These are phyloP conservation scores for Chlorodrepanis virens DNA, from an alignment of 2,113 vertebrate species.

Conservation along the genomic window DNA sequence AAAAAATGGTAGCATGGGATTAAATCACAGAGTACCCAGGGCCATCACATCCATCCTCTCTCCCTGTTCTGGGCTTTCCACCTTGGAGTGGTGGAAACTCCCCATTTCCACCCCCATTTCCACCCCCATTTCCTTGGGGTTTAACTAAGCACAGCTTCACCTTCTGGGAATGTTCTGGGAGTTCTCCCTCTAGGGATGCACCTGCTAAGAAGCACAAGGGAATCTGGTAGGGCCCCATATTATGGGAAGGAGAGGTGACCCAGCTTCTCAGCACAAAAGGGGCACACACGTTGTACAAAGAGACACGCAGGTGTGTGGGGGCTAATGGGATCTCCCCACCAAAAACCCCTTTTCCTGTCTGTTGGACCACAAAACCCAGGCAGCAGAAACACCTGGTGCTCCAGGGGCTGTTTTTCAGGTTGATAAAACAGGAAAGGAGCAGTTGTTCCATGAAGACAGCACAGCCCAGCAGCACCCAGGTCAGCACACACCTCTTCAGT, in stretches of 20 bases:
- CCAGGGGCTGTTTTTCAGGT: neutral
- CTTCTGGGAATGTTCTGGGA: accelerated
- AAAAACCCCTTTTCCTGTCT: slow-evolving; percentile 41
- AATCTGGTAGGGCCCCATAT: neutral
- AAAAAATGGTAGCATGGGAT: neutral
- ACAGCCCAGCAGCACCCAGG: neutral
- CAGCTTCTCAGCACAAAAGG: neutral
- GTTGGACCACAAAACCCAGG: slow-evolving; percentile 40
- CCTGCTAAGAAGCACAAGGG: neutral
- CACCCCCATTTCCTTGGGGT: neutral
- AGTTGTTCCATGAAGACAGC: accelerated
- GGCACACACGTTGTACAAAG: neutral
- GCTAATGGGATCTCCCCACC: neutral
- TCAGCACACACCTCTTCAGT: neutral
- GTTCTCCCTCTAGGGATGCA: neutral
- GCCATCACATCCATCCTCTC: neutral
- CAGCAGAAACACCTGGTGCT: slow-evolving; percentile 28
- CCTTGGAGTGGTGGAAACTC: neutral
- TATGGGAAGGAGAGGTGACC: neutral
- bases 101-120: neutral
- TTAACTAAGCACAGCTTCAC: neutral
- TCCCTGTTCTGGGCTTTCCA: neutral
- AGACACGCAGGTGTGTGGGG: neutral
- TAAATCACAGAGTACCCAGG: neutral
- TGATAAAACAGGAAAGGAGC: neutral